phyloP scores from a whole-genome alignment of 2,113 vertebrate genomes.

The Heterocephalus glaber region DNA sequence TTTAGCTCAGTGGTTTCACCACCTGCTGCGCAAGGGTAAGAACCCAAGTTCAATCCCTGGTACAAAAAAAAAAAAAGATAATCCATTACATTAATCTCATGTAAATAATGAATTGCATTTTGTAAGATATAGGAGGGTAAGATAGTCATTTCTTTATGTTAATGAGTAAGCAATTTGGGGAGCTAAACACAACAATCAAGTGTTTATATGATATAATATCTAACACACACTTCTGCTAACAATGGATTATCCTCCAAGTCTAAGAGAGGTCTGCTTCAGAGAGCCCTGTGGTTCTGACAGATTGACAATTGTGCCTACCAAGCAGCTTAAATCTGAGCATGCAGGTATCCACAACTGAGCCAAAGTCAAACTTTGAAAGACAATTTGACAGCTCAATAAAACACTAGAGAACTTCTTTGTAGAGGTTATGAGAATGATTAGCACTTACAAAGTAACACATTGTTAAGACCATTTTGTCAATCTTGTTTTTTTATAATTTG shows the following conservation, averaged over 20 bases:
- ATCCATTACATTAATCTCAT: not conserved
- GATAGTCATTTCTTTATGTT: not conserved
- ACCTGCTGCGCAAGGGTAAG: too few relatives aligned
- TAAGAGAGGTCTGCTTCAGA: not conserved
- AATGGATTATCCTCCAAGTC: not conserved
- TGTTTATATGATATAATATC: not conserved
- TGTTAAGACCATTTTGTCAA: conserved; percentile 20
- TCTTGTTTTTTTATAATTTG: not conserved
- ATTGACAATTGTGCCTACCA: not conserved
- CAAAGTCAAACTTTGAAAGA: conserved; percentile 50
- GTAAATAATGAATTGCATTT: conserved; percentile 49
- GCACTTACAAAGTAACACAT: not conserved
- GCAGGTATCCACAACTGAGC: not conserved
- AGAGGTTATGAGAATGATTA: not conserved
- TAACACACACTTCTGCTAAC: not conserved
- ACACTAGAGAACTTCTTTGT: not conserved
- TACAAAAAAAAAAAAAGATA: too few relatives aligned
- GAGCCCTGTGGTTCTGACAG: not conserved
- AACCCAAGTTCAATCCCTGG: too few relatives aligned
- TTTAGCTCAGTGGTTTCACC: too few relatives aligned
- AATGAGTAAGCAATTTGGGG: not conserved
- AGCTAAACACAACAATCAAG: conserved; percentile 23
- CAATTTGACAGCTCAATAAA: conserved; percentile 41
- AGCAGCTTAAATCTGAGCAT: not conserved
- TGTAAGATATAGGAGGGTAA: not conserved